phyloP scores from a whole-genome alignment of 2,888 invertebrate genomes.

The Drosophila recens region DNA sequence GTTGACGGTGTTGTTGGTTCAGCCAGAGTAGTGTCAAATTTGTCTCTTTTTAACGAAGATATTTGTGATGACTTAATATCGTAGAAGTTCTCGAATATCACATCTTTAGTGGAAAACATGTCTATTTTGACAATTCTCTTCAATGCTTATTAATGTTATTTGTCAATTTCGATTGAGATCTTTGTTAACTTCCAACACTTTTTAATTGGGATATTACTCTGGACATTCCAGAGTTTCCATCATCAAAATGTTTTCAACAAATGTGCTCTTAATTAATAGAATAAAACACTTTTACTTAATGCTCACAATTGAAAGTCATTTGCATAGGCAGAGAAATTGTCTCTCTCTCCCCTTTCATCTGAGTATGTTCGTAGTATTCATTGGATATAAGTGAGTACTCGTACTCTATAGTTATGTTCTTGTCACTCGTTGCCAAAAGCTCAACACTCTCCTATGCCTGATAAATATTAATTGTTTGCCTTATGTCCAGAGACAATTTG shows the following conservation, averaged over 20 bases:
- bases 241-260: conserved; percentile 52
- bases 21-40: background rate
- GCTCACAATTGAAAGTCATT: conserved; percentile 72
- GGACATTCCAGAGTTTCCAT: conserved; percentile 32
- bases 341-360: background rate
- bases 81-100: no score
- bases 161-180: conserved; percentile 26
- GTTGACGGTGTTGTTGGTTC: background rate
- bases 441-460: conserved; percentile 36
- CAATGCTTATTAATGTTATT: conserved; percentile 32
- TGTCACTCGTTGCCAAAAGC: conserved; percentile 34
- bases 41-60: background rate
- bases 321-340: conserved; percentile 67
- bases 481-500: conserved; percentile 65
- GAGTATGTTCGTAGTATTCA: background rate
- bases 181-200: conserved; percentile 24
- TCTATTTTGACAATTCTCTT: conserved; percentile 40
- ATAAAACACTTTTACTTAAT: conserved; percentile 62
- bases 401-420: conserved; percentile 17
- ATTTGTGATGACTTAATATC: background rate
- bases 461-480: conserved; percentile 77
- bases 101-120: conserved; percentile 1
- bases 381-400: conserved; percentile 4
- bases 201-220: conserved; percentile 31
- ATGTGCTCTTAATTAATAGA: conserved; percentile 66